Evolutionary conservation across 2,888 invertebrate genomes (phyloP).

Genomic region (Philereme transversata): DNA sequence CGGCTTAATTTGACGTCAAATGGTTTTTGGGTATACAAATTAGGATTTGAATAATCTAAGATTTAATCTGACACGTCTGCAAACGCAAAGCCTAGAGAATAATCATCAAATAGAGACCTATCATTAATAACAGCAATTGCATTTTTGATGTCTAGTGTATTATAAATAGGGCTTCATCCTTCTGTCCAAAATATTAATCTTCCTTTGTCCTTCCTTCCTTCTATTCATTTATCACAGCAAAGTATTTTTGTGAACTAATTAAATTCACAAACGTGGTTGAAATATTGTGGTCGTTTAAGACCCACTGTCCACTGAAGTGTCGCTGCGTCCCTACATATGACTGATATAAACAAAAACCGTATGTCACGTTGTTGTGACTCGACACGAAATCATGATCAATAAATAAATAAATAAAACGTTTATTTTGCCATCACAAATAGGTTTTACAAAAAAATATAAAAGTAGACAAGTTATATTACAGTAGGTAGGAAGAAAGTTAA

Average conservation of each 20-base stretch:
- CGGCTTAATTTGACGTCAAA: too few species aligned
- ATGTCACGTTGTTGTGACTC: too few species aligned
- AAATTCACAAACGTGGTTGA: conserved; percentile 45
- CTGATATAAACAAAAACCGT: background rate
- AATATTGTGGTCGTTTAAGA: conserved; percentile 36
- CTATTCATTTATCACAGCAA: conserved; percentile 50
- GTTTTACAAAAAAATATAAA: too few species aligned
- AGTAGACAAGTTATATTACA: too few species aligned
- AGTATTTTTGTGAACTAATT: conserved; percentile 56
- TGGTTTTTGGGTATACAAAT: too few species aligned
- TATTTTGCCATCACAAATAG: too few species aligned
- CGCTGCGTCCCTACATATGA: background rate
- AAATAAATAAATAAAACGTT: too few species aligned
- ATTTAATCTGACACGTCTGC: too few species aligned
- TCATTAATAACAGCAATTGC: conserved; percentile 25
- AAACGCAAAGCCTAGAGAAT: too few species aligned
- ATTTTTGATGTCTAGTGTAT: conserved; percentile 31
- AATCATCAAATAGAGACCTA: conserved; percentile 7
- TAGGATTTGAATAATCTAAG: too few species aligned
- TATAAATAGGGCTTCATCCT: conserved; percentile 33
- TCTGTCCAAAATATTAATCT: conserved; percentile 50
- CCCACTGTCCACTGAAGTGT: background rate
- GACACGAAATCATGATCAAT: too few species aligned
- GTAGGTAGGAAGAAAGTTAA: too few species aligned
- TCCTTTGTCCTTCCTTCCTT: conserved; percentile 49